Conservation (phyloP, 2,888 invertebrate species). For the Empis livida region DNA sequence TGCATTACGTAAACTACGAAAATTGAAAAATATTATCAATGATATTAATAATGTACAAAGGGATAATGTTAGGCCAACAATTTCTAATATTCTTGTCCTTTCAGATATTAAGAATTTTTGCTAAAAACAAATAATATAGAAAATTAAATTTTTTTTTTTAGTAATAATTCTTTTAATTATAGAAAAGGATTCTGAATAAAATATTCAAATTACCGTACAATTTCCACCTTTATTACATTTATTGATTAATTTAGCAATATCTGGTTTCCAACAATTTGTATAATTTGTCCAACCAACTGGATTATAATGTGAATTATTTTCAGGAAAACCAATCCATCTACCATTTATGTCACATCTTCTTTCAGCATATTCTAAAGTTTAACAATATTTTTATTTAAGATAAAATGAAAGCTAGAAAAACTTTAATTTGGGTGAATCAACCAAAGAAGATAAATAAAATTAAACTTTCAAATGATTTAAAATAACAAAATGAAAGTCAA, state of each 20-base stretch:
- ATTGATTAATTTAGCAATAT: constrained; percentile 53
- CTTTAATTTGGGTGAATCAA: too few species aligned
- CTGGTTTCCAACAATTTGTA: constrained; percentile 61
- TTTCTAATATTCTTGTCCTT: constrained; percentile 63
- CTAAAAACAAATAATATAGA: constrained; percentile 34
- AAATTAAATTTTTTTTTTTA: background rate
- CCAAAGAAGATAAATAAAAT: too few species aligned
- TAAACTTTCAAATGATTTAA: too few species aligned
- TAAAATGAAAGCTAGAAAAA: too few species aligned
- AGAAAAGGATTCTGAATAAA: too few species aligned
- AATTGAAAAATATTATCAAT: constrained; percentile 66
- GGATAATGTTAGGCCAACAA: constrained; percentile 72
- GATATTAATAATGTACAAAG: constrained; percentile 61
- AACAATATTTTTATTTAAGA: background rate
- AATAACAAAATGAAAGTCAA: too few species aligned
- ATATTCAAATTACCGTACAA: constrained; percentile 41
- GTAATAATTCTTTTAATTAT: too few species aligned
- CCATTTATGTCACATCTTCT: constrained; percentile 56
- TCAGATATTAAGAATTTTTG: constrained; percentile 53
- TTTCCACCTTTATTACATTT: constrained; percentile 37
- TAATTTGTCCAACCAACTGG: constrained; percentile 70
- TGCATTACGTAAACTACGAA: constrained; percentile 65
- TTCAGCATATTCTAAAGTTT: constrained; percentile 50
- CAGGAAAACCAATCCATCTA: constrained; percentile 49
- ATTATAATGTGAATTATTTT: constrained; percentile 29